These are phyloP conservation scores for Apoda limacodes DNA, from an alignment of 2,888 invertebrate species.

Conservation along the genomic window DNA sequence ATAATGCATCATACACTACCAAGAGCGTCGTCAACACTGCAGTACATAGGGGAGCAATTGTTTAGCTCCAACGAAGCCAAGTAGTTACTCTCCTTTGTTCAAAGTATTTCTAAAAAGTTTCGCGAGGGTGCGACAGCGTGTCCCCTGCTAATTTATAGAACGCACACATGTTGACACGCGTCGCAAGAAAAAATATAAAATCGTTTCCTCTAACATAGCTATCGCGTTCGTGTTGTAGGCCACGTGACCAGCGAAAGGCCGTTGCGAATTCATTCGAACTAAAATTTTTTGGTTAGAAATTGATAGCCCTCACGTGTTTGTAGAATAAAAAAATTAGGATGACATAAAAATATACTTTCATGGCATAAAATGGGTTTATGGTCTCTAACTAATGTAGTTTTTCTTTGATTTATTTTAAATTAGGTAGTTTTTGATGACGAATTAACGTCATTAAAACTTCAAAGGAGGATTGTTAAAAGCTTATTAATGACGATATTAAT, in stretches of 20 bases:
- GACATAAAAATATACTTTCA: too few species aligned
- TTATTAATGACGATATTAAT: too few species aligned
- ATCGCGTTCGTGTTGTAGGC: slow-evolving; percentile 48
- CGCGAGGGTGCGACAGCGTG: slow-evolving; percentile 55
- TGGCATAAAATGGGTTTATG: too few species aligned
- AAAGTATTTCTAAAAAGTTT: slow-evolving; percentile 55
- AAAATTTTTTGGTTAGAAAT: slow-evolving; percentile 38
- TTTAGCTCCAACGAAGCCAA: slow-evolving; percentile 54
- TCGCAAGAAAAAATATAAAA: slow-evolving; percentile 51
- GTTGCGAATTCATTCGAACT: slow-evolving; percentile 35
- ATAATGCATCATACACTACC: too few species aligned
- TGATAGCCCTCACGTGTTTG: slow-evolving; percentile 37
- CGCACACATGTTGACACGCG: slow-evolving; percentile 67
- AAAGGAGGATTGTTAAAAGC: too few species aligned
- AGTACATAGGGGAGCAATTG: slow-evolving; percentile 60
- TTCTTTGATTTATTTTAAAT: too few species aligned
- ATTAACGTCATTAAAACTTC: too few species aligned
- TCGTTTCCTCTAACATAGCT: slow-evolving; percentile 48
- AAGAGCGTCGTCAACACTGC: too few species aligned
- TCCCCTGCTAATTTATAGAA: slow-evolving; percentile 65
- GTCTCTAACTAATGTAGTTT: too few species aligned
- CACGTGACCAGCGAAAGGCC: slow-evolving; percentile 30
- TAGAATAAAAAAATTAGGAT: slow-evolving; percentile 37
- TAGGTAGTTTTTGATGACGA: too few species aligned
- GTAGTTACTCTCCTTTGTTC: slow-evolving; percentile 64